A percentile compares a stretch with the other conserved stretches of the same genome.
These are phyloP conservation scores for Sapayoa aenigma DNA, from an alignment of 2,113 vertebrate genomes.

Conservation along the genomic window DNA sequence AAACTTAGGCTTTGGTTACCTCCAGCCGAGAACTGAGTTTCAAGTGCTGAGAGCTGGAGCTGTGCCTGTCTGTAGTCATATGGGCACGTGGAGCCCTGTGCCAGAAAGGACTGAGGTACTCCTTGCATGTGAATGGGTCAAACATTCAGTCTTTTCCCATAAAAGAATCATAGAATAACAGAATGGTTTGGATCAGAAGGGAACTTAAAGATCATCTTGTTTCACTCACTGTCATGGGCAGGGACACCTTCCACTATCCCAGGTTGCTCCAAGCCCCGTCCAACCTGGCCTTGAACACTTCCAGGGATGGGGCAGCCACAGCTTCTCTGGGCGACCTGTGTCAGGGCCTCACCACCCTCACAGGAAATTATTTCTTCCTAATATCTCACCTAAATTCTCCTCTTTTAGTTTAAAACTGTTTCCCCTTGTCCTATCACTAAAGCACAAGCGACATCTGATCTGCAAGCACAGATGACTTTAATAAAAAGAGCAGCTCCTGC, in stretches of 20 bases:
- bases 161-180: background rate
- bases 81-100: rapidly evolving
- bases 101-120: background rate
- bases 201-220: background rate
- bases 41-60: background rate
- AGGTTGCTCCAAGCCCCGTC: background rate
- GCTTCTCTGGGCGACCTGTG: background rate
- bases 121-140: background rate
- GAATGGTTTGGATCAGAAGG: background rate
- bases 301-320: background rate
- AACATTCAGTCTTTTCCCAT: background rate
- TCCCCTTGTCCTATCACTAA: background rate
- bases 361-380: background rate
- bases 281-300: background rate
- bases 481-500: background rate
- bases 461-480: background rate
- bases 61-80: rapidly evolving
- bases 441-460: background rate
- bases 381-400: background rate
- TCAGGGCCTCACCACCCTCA: background rate
- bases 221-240: background rate
- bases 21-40: background rate
- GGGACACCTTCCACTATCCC: background rate
- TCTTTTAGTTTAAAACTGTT: background rate
- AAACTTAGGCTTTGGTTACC: background rate